Base-by-base conservation (phyloP, 2,797 vertebrate genomes). In the Glossophaga mutica region DNA sequence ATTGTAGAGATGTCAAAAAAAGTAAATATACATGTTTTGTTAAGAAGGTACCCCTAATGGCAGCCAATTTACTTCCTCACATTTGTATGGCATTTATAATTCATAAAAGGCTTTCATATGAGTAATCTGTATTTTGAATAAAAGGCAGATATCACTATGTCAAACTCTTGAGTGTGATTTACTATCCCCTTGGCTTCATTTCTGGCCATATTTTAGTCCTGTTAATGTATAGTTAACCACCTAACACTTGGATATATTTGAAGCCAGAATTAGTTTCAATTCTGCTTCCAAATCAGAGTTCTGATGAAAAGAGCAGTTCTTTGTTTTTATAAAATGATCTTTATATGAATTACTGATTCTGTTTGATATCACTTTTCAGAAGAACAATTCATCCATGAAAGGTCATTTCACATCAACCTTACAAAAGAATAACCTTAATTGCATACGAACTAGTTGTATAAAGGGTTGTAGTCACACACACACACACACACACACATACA, bases 301-400 rank as follows among this genome's bases (percentile, higher is more conserved):
- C 44, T 93, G 87, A 57, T 4, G 24, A 97, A 65, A 48, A 94
- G 87, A 86, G 39, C 16, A 87, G 46, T 93, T 86, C 24, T 94
- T 96, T 90, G 19, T 85, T 21, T 76, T 95, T 93, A 59, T 78
- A 67, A 84, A 71, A 87, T 79, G 26, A 76, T 93, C 42, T 85
- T 22, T 78, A 5, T 87, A 15, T 96, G 91, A 96, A 94, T 91
- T 93, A 89, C 6, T 50, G 67, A 57, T 94, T 92, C 46, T 46
- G 81, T 93, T 87, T 92, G 48, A 22, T 90, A 82, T 85, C 76
- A 92, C 48, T 91, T 93, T 90, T 96, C 59, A 85, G 84, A 96
- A 93, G 88, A 96, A 88, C 6, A 93, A 42, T 85, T 95, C 44
- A 5, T 88, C 76, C 90, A 87, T 95, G 92, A 95, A 94, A 96